Evolutionary conservation across 2,888 invertebrate genomes (phyloP).

Genomic region (Acronicta psi): DNA sequence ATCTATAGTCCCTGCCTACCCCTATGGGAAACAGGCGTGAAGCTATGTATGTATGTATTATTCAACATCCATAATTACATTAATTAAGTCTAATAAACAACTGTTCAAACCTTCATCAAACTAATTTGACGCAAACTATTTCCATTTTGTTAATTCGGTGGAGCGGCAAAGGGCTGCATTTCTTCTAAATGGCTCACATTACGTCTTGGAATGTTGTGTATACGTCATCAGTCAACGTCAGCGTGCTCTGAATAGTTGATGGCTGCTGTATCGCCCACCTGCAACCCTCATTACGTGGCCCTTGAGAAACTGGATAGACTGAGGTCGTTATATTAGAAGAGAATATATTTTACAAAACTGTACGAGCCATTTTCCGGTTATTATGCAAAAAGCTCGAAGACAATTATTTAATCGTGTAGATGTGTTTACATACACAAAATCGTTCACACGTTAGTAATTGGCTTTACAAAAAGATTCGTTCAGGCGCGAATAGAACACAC

Average conservation of each 20-base stretch:
- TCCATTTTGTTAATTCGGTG: conserved; percentile 19
- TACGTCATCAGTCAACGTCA: conserved; percentile 70
- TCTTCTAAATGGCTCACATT: conserved; percentile 45
- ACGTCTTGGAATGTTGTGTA: conserved; percentile 35
- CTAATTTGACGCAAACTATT: conserved; percentile 39
- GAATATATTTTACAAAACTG: conserved; percentile 19
- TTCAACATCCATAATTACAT: neutral
- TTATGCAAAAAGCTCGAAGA: neutral
- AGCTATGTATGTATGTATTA: too few relatives aligned
- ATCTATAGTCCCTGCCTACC: too few relatives aligned
- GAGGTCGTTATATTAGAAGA: conserved; percentile 19
- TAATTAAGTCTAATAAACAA: neutral
- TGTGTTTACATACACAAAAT: too few relatives aligned
- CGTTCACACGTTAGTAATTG: too few relatives aligned
- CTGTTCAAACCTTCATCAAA: conserved; percentile 23
- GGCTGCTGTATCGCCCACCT: conserved; percentile 55
- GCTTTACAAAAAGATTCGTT: too few relatives aligned
- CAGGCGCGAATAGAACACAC: too few relatives aligned
- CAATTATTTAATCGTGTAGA: too few relatives aligned
- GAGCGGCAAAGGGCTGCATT: conserved; percentile 13
- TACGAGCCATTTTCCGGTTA: neutral
- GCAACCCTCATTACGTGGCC: conserved; percentile 37
- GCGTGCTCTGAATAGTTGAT: conserved; percentile 71
- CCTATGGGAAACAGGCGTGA: too few relatives aligned
- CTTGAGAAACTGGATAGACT: conserved; percentile 17